Conservation (phyloP, 2,888 invertebrate genomes). For the Drosophila antonietae region DNA sequence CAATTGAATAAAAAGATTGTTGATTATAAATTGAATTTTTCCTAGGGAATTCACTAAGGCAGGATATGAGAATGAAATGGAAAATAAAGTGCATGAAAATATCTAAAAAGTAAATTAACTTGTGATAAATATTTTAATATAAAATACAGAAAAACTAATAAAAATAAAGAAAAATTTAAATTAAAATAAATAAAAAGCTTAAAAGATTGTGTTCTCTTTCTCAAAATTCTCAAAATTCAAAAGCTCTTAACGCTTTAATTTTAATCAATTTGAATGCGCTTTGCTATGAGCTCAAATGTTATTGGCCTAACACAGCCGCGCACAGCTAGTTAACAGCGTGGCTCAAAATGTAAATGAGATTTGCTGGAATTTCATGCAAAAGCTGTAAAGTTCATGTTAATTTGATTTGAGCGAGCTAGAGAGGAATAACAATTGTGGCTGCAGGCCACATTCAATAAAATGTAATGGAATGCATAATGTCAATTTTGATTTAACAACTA, state of each 20-base stretch:
- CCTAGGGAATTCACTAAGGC: neutral
- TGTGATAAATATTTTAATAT: neutral
- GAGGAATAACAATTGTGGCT: constrained; percentile 40
- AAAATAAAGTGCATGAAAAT: neutral
- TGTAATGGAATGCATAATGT: constrained; percentile 52
- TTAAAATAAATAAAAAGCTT: no score
- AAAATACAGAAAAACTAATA: no score
- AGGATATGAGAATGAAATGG: neutral
- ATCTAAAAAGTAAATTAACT: neutral
- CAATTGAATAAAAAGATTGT: constrained; percentile 7
- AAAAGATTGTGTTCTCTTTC: no score
- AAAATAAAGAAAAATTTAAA: no score
- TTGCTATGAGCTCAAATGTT: neutral
- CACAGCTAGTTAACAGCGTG: neutral
- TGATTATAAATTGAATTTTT: constrained; percentile 2
- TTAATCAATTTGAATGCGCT: no score
- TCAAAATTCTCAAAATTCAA: no score
- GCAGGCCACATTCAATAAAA: constrained; percentile 33
- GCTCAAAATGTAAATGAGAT: neutral
- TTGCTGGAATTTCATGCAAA: neutral
- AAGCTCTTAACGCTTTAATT: neutral
- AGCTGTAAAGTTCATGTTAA: neutral
- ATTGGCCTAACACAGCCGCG: neutral
- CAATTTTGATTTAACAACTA: constrained; percentile 67
- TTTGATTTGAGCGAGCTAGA: neutral